Conservation (phyloP, 2,113 vertebrate genomes). For the Eulacestoma nigropectus region DNA sequence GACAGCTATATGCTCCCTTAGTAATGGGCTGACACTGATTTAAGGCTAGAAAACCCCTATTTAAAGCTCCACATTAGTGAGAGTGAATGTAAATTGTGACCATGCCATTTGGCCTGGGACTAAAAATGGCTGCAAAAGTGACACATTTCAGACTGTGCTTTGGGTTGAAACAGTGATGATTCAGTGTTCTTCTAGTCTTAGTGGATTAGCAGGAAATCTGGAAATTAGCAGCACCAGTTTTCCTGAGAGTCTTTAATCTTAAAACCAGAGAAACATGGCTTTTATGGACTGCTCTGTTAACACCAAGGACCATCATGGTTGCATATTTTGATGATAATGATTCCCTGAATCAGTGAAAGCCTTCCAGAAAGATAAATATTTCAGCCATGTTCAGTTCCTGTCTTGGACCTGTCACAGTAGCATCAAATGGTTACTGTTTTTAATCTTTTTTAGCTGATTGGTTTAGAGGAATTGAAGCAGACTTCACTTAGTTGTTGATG, state of each 20-base stretch:
- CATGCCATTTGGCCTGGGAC: neutral
- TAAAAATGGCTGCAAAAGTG: neutral
- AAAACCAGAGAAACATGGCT: neutral
- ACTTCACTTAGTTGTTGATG: constrained; percentile 41
- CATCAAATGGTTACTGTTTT: constrained; percentile 32
- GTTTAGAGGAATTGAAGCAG: constrained; percentile 44
- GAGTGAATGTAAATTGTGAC: constrained; percentile 17
- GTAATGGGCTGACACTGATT: constrained; percentile 40
- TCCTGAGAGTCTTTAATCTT: neutral
- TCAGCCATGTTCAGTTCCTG: neutral
- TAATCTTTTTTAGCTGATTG: constrained; percentile 32
- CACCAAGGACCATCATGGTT: neutral
- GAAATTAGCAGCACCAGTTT: neutral
- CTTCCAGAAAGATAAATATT: constrained; percentile 17
- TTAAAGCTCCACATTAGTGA: constrained; percentile 18
- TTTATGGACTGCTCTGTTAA: neutral
- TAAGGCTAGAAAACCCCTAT: neutral
- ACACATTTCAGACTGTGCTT: neutral
- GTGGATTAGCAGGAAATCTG: neutral
- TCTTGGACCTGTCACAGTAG: neutral
- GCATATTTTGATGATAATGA: neutral
- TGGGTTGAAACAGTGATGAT: neutral
- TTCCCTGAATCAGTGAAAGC: neutral
- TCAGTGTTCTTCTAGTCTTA: neutral
- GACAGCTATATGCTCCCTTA: neutral